Conservation (phyloP, 2,797 vertebrate genomes). For the Diceros bicornis region DNA sequence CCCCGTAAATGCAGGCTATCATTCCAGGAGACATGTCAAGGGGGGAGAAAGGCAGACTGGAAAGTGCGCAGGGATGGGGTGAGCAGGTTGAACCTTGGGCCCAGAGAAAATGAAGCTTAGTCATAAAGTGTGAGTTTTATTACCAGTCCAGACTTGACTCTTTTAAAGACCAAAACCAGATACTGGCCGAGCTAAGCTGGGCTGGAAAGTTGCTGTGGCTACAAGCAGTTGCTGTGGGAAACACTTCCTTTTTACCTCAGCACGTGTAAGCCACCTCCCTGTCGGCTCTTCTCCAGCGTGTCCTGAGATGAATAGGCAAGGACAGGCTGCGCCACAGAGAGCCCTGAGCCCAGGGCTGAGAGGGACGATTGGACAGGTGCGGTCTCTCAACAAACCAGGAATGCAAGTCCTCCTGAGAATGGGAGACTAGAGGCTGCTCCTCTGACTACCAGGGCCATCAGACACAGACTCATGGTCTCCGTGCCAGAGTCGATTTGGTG, state of each 20-base stretch:
- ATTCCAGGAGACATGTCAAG: fast-evolving
- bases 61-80: not conserved
- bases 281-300: not conserved
- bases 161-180: constrained; percentile 22
- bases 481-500: too few relatives aligned
- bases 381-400: not conserved
- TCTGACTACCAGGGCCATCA: not conserved
- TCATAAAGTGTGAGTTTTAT: not conserved
- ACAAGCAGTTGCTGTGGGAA: not conserved
- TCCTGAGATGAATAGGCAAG: not conserved
- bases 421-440: not conserved
- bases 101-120: not conserved
- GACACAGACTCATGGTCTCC: not conserved
- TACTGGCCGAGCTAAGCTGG: not conserved
- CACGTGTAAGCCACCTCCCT: not conserved
- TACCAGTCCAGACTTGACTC: not conserved
- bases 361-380: too few relatives aligned
- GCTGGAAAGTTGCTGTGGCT: not conserved
- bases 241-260: not conserved
- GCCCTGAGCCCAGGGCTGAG: not conserved
- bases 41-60: not conserved
- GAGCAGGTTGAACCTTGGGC: not conserved
- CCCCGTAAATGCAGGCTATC: not conserved
- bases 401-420: not conserved
- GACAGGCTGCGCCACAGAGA: not conserved